Percentiles rank a stretch among this genome's conserved stretches.
Conservation (phyloP, 2,113 vertebrate species). For the Scomber colias region DNA sequence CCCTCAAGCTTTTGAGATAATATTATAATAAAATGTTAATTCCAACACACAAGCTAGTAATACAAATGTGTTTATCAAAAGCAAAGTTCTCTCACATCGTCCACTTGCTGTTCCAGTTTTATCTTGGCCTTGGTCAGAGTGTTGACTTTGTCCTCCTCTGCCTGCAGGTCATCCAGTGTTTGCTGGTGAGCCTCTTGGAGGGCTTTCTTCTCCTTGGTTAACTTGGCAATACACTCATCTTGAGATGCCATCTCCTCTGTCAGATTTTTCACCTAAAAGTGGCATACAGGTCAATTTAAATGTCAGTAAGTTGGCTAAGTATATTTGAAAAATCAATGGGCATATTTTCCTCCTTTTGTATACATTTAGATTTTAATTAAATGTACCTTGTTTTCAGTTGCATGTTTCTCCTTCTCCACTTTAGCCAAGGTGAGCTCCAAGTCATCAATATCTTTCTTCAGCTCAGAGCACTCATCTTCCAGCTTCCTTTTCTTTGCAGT, state of each 20-base stretch:
- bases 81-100: slow-evolving; percentile 73
- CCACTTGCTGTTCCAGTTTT: slow-evolving; percentile 85
- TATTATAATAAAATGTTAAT: background rate
- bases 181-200: slow-evolving; percentile 89
- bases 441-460: slow-evolving; percentile 80
- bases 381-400: slow-evolving; percentile 73
- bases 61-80: too few relatives aligned
- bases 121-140: slow-evolving; percentile 84
- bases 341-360: too few relatives aligned
- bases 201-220: slow-evolving; percentile 90
- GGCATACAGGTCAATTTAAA: too few relatives aligned
- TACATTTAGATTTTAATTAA: too few relatives aligned
- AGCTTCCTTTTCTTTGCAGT: slow-evolving; percentile 89
- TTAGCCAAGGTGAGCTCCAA: slow-evolving; percentile 80
- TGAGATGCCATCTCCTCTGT: slow-evolving; percentile 84
- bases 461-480: slow-evolving; percentile 86
- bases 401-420: slow-evolving; percentile 81
- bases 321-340: too few relatives aligned
- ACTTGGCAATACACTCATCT: slow-evolving; percentile 86
- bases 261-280: slow-evolving; percentile 78
- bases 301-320: too few relatives aligned
- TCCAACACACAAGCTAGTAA: background rate
- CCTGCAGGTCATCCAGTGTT: slow-evolving; percentile 89
- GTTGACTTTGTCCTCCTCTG: slow-evolving; percentile 90
- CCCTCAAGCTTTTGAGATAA: slow-evolving; percentile 85